phyloP scores from a whole-genome alignment of 2,888 invertebrate species.

The Brachypalpus laphriformis region DNA sequence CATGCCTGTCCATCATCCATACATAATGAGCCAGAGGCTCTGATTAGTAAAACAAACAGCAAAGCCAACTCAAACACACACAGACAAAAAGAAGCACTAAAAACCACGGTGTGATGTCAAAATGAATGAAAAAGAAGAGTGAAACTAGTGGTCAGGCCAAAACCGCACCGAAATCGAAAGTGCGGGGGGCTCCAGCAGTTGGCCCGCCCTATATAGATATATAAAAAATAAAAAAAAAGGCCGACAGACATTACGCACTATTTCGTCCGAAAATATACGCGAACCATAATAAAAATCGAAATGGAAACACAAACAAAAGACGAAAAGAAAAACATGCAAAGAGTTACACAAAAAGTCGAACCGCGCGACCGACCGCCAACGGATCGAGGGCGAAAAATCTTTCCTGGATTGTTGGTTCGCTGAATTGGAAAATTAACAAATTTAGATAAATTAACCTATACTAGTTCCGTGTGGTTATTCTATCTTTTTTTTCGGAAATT shows the following conservation, averaged over 20 bases:
- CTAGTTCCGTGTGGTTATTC: conserved; percentile 25
- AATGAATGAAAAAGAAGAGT: conserved; percentile 35
- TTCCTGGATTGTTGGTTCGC: conserved; percentile 61
- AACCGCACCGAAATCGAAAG: conserved; percentile 62
- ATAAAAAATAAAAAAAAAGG: no score
- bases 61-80: conserved; percentile 28
- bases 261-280: conserved; percentile 55
- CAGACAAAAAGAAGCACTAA: conserved; percentile 13
- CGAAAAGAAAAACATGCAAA: conserved; percentile 18
- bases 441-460: conserved; percentile 60
- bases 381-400: conserved; percentile 17
- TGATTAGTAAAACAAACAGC: conserved; percentile 74
- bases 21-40: conserved; percentile 72
- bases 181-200: background rate
- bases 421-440: conserved; percentile 73
- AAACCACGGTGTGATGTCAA: conserved; percentile 43
- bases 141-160: conserved; percentile 33
- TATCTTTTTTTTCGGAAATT: conserved; percentile 43
- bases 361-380: no score
- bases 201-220: conserved; percentile 35
- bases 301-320: conserved; percentile 46
- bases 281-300: conserved; percentile 28
- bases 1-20: conserved; percentile 74
- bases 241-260: conserved; percentile 66
- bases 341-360: no score